A percentile compares a stretch with the other conserved stretches of the same genome.
phyloP scores from a whole-genome alignment of 2,888 invertebrate genomes.

The Melanchra persicariae region DNA sequence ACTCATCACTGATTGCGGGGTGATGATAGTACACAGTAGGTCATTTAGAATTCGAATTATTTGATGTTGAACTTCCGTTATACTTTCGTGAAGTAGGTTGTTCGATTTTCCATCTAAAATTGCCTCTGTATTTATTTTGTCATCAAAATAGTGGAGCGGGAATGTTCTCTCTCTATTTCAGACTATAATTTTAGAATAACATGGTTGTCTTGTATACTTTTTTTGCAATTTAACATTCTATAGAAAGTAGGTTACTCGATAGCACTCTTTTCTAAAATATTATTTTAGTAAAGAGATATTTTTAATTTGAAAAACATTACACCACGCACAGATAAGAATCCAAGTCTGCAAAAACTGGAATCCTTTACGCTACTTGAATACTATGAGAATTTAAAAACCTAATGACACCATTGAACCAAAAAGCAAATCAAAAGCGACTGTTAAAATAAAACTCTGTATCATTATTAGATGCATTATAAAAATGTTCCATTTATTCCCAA shows the following conservation, averaged over 20 bases:
- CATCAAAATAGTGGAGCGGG: conserved; percentile 24
- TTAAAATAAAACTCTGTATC: no score
- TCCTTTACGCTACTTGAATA: no score
- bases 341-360: no score
- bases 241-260: conserved; percentile 39
- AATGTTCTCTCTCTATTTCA: conserved; percentile 10
- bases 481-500: no score
- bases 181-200: background rate
- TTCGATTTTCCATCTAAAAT: conserved; percentile 4
- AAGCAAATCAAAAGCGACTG: no score
- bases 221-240: background rate
- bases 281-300: no score
- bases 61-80: conserved; percentile 47
- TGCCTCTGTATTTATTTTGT: conserved; percentile 20
- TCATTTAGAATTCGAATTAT: conserved; percentile 39
- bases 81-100: conserved; percentile 18
- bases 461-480: no score
- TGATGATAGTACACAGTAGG: conserved; percentile 63
- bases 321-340: no score
- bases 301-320: background rate
- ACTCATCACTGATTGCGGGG: conserved; percentile 67
- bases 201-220: background rate
- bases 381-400: no score
- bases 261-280: background rate
- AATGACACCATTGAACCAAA: no score